phyloP scores from a whole-genome alignment of 2,797 vertebrate species.

The Borostomias antarcticus region DNA sequence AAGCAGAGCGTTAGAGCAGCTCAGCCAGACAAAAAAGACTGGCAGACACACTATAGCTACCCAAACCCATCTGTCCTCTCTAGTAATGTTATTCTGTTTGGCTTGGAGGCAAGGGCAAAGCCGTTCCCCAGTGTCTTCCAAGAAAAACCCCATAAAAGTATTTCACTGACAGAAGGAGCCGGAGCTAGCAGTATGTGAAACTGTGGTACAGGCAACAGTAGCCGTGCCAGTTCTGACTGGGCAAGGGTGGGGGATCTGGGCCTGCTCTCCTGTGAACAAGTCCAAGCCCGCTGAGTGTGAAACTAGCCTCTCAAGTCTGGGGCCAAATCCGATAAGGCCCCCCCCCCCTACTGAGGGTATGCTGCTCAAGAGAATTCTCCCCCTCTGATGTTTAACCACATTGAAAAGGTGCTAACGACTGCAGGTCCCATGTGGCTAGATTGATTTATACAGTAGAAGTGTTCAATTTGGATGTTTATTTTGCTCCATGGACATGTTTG shows the following conservation, averaged over 20 bases:
- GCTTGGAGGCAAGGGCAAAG: conserved; percentile 32
- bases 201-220: conserved; percentile 44
- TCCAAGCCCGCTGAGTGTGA: conserved; percentile 52
- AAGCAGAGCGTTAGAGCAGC: not conserved
- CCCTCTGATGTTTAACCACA: conserved; percentile 33
- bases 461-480: not conserved
- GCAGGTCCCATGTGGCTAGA: conserved; percentile 11
- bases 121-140: conserved; percentile 25
- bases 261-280: not conserved
- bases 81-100: conserved; percentile 45
- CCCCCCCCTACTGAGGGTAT: conserved; percentile 21
- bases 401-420: conserved; percentile 12
- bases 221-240: conserved; percentile 46
- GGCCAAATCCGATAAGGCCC: conserved; percentile 32
- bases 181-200: conserved; percentile 43
- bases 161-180: conserved; percentile 35
- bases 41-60: conserved; percentile 16
- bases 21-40: conserved; percentile 20
- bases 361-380: conserved; percentile 15
- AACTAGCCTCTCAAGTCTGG: conserved; percentile 25
- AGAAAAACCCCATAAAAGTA: conserved; percentile 59
- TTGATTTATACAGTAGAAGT: not conserved
- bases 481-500: not conserved
- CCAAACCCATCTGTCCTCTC: conserved; percentile 25
- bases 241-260: conserved; percentile 11